These are phyloP conservation scores for Pavo muticus DNA, from an alignment of 2,113 vertebrate genomes.

Conservation along the genomic window DNA sequence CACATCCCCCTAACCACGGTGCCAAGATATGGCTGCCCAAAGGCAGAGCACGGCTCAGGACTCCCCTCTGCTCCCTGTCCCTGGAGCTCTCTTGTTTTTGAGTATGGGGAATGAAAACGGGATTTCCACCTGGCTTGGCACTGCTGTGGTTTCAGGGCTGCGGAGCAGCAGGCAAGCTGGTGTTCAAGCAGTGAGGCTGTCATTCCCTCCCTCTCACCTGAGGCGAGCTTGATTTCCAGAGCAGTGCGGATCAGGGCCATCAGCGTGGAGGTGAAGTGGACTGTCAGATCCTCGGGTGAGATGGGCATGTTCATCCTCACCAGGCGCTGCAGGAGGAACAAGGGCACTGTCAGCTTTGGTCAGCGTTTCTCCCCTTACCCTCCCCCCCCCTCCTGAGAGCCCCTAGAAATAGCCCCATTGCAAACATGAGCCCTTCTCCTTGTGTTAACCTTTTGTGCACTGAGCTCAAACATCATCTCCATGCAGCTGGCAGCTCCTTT, in stretches of 20 bases:
- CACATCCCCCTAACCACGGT: accelerated
- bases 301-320: constrained; percentile 98
- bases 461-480: background rate
- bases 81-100: accelerated
- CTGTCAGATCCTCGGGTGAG: constrained; percentile 86
- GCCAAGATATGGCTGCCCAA: background rate
- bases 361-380: background rate
- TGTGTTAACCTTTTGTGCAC: background rate
- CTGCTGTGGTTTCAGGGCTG: accelerated
- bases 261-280: constrained; percentile 93
- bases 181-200: background rate
- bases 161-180: background rate
- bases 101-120: accelerated
- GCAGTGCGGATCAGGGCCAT: constrained; percentile 95
- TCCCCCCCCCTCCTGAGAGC: background rate
- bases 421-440: background rate
- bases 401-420: background rate
- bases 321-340: constrained; percentile 82
- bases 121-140: background rate
- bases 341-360: background rate
- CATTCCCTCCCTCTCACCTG: constrained; percentile 79
- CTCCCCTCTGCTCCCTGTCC: background rate
- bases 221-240: constrained; percentile 91
- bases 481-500: accelerated
- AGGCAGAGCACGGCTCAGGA: background rate